Conservation (phyloP, 2,797 vertebrate species). For the Catostomus latipinnis region DNA sequence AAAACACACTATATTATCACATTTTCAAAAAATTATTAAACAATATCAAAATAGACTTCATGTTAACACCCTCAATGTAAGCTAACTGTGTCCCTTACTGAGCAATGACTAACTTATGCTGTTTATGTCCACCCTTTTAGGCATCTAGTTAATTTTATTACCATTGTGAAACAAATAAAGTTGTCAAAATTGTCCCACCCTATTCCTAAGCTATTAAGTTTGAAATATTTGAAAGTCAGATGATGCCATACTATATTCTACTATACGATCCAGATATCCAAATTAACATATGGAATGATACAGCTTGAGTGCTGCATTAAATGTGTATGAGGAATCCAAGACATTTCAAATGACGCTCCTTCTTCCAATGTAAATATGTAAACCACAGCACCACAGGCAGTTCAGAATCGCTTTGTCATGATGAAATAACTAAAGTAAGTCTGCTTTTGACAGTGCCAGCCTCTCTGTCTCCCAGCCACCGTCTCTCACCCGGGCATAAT, state of each 20-base stretch:
- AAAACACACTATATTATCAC: no score
- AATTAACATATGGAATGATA: background rate
- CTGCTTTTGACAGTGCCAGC: constrained; percentile 73
- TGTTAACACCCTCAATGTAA: no score
- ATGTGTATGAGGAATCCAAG: constrained; percentile 26
- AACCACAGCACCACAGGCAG: constrained; percentile 72
- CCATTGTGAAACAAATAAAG: no score
- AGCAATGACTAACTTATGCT: no score
- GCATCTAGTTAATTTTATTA: no score
- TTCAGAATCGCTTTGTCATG: constrained; percentile 75
- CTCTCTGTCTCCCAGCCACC: constrained; percentile 53
- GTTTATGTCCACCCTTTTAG: no score
- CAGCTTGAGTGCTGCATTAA: background rate
- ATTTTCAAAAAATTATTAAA: no score
- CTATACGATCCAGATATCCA: background rate
- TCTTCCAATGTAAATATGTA: constrained; percentile 73
- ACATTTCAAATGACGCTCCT: constrained; percentile 71
- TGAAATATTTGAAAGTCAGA: background rate
- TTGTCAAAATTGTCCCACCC: background rate
- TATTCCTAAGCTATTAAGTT: background rate
- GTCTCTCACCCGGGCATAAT: constrained; percentile 80
- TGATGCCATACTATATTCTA: background rate
- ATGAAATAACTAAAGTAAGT: constrained; percentile 79
- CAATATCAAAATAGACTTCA: no score
- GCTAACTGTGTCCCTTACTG: no score